Percentiles rank a stretch among this genome's conserved stretches.
phyloP scores from a whole-genome alignment of 2,888 invertebrate species.

The Nycteola revayana region DNA sequence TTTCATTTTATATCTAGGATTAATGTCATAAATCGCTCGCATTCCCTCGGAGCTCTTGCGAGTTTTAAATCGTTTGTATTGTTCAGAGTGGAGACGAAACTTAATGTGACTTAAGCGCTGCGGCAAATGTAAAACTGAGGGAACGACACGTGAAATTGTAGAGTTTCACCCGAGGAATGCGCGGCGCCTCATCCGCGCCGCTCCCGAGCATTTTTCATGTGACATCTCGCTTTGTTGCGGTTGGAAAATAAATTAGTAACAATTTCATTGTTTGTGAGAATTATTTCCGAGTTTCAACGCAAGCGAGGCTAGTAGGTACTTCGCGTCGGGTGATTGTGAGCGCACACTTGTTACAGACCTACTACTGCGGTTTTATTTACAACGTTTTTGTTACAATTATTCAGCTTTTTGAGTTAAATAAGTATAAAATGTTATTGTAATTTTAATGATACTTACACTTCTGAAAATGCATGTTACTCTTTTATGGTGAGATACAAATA shows the following conservation, averaged over 20 bases:
- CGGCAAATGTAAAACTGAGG: slow-evolving; percentile 63
- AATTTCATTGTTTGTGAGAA: slow-evolving; percentile 79
- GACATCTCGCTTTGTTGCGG: slow-evolving; percentile 80
- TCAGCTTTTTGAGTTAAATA: slow-evolving; percentile 26
- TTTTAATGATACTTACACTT: no score
- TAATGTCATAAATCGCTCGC: slow-evolving; percentile 66
- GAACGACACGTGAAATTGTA: slow-evolving; percentile 63
- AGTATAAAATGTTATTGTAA: no score
- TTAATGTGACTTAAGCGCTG: slow-evolving; percentile 70
- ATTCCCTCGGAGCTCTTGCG: slow-evolving; percentile 49
- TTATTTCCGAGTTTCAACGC: slow-evolving; percentile 53
- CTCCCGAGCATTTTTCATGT: slow-evolving; percentile 75
- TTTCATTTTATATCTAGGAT: slow-evolving; percentile 65
- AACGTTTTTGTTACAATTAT: slow-evolving; percentile 24
- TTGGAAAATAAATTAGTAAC: slow-evolving; percentile 80
- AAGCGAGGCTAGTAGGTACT: slow-evolving; percentile 28
- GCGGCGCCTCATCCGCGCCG: slow-evolving; percentile 61
- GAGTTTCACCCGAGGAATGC: slow-evolving; percentile 65
- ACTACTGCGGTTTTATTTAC: slow-evolving; percentile 21
- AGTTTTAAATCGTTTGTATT: slow-evolving; percentile 69
- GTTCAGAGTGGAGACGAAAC: slow-evolving; percentile 59
- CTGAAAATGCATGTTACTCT: no score
- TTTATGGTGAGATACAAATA: no score
- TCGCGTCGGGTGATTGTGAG: slow-evolving; percentile 24
- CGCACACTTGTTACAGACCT: slow-evolving; percentile 28